Evolutionary conservation across 2,888 invertebrate genomes (phyloP).

Genomic region (Drosophila mayaguana): DNA sequence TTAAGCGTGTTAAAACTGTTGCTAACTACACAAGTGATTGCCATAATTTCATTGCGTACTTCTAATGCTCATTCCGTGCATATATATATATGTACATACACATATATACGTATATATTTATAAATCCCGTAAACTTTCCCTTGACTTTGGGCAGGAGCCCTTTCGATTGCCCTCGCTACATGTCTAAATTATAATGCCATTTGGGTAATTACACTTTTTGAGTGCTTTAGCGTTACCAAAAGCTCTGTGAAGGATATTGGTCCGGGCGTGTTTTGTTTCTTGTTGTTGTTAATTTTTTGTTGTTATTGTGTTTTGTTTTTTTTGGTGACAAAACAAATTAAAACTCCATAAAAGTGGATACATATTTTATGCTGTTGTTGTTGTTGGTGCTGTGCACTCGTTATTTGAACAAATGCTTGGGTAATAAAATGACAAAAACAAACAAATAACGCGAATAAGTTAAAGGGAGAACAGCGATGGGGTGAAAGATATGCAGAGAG

Average conservation of each 20-base stretch:
- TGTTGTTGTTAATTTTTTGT: slow-evolving; percentile 1
- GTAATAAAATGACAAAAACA: slow-evolving; percentile 61
- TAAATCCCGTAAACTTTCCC: slow-evolving; percentile 31
- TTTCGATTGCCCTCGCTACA: slow-evolving; percentile 19
- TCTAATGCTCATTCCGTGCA: neutral
- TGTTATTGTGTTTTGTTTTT: slow-evolving; percentile 17
- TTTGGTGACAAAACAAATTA: slow-evolving; percentile 77
- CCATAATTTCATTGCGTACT: slow-evolving; percentile 8
- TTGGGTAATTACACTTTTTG: slow-evolving; percentile 77
- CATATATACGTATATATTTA: neutral
- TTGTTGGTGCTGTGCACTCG: slow-evolving; percentile 44
- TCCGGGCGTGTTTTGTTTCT: slow-evolving; percentile 22
- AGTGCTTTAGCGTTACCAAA: slow-evolving; percentile 61
- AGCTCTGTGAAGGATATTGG: slow-evolving; percentile 65
- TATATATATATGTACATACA: neutral
- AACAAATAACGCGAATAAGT: slow-evolving; percentile 37
- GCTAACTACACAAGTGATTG: slow-evolving; percentile 13
- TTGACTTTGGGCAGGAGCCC: slow-evolving; percentile 19
- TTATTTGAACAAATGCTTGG: slow-evolving; percentile 75
- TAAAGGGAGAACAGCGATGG: neutral
- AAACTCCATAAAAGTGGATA: slow-evolving; percentile 77
- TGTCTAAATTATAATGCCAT: slow-evolving; percentile 75
- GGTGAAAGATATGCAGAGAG: neutral
- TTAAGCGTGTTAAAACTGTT: slow-evolving; percentile 19
- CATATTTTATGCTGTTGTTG: slow-evolving; percentile 66